Evolutionary conservation across 2,113 vertebrate genomes (phyloP).

Genomic region (Isurus oxyrinchus): DNA sequence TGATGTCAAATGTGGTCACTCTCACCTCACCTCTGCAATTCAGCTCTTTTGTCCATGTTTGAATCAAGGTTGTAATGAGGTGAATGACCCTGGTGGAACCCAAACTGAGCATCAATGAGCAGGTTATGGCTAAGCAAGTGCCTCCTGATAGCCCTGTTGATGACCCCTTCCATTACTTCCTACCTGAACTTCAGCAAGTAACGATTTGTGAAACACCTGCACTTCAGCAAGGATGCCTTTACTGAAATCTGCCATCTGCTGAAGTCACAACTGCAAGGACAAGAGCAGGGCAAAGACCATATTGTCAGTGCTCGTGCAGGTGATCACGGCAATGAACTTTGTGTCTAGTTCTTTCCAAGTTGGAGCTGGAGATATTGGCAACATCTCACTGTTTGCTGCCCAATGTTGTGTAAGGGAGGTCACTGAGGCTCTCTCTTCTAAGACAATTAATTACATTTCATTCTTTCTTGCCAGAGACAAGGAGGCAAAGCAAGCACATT

Average conservation of each 20-base stretch:
- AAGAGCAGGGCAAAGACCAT: too few relatives aligned
- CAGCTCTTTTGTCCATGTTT: too few relatives aligned
- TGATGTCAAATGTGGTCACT: too few relatives aligned
- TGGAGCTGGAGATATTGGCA: background rate
- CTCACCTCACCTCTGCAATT: too few relatives aligned
- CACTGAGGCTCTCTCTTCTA: background rate
- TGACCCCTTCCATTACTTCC: background rate
- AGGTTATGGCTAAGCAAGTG: too few relatives aligned
- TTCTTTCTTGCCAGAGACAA: background rate
- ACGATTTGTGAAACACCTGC: background rate
- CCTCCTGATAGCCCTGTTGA: too few relatives aligned
- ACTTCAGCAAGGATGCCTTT: background rate
- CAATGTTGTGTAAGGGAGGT: background rate
- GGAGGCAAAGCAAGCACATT: background rate
- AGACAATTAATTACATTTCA: background rate
- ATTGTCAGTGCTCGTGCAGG: too few relatives aligned
- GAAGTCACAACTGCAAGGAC: background rate
- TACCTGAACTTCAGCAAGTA: background rate
- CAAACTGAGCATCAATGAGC: too few relatives aligned
- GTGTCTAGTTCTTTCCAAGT: too few relatives aligned
- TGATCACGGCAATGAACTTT: background rate
- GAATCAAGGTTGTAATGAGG: too few relatives aligned
- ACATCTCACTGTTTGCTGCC: background rate
- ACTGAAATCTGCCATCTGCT: background rate
- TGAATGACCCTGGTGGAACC: too few relatives aligned